A percentile compares a stretch with the other conserved stretches of the same genome.
These are phyloP conservation scores for Petrolisthes cinctipes DNA, from an alignment of 2,888 invertebrate genomes.

Conservation along the genomic window DNA sequence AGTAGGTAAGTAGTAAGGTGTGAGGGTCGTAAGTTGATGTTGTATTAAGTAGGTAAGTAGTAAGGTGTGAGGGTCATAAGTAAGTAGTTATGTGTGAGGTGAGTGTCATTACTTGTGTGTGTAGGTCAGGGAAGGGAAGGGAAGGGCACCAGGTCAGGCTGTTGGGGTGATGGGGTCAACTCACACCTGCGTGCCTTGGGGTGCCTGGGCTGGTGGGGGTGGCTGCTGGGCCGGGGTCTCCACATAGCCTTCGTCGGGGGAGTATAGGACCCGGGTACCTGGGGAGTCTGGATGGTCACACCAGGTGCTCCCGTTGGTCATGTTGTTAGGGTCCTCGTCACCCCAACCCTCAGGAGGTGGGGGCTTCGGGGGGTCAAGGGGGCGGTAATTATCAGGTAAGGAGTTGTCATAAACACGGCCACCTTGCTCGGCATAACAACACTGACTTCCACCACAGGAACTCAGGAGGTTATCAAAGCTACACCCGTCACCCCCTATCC, in stretches of 20 bases:
- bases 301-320: conserved; percentile 55
- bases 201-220: background rate
- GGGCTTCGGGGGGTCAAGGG: conserved; percentile 48
- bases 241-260: conserved; percentile 59
- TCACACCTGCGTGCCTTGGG: conserved; percentile 56
- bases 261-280: conserved; percentile 61
- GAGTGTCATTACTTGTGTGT: background rate
- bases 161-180: background rate
- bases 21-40: background rate
- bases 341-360: conserved; percentile 64
- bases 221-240: conserved; percentile 34
- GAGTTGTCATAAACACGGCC: conserved; percentile 56
- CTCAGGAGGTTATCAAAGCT: conserved; percentile 63
- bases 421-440: conserved; percentile 55
- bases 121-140: background rate
- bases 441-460: conserved; percentile 57
- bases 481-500: conserved; percentile 63
- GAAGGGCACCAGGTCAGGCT: too few species aligned
- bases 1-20: background rate
- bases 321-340: conserved; percentile 42
- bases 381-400: conserved; percentile 58
- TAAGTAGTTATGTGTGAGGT: background rate
- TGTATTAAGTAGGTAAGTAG: background rate
- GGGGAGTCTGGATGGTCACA: conserved; percentile 60
- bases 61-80: background rate